phyloP scores from a whole-genome alignment of 2,113 vertebrate genomes.

The Tyrannus savana region DNA sequence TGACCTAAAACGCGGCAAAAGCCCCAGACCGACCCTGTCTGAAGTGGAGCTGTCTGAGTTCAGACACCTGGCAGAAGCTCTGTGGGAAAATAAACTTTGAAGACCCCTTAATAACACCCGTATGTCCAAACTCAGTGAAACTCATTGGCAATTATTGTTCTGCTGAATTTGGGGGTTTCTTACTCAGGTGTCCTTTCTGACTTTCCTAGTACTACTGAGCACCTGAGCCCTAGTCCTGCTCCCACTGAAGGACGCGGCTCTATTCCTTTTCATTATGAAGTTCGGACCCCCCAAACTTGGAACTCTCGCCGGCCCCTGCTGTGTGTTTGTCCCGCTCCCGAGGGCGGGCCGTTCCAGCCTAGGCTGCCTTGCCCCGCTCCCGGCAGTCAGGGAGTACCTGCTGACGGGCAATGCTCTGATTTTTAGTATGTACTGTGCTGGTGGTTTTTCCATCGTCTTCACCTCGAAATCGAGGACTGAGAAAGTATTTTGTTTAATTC shows the following conservation, averaged over 20 bases:
- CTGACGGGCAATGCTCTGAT: rapidly evolving
- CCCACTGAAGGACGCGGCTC: not conserved
- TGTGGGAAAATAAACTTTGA: not conserved
- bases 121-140: not conserved
- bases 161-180: not conserved
- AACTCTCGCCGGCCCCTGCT: rapidly evolving
- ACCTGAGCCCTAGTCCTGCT: not conserved
- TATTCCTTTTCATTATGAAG: not conserved
- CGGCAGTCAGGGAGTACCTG: not conserved
- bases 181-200: not conserved
- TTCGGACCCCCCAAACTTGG: not conserved
- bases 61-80: not conserved
- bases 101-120: not conserved
- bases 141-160: not conserved
- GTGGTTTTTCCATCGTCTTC: not conserved
- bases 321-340: rapidly evolving
- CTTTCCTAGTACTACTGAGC: not conserved
- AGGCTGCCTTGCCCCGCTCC: not conserved
- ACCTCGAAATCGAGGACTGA: not conserved
- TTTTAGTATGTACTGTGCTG: not conserved
- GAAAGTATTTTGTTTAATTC: not conserved
- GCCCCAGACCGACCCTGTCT: not conserved
- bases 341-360: not conserved
- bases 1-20: not conserved
- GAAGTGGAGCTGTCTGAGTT: not conserved